A percentile compares a stretch with the other conserved stretches of the same genome.
phyloP scores from a whole-genome alignment of 2,888 invertebrate genomes.

The Acrobasis repandana region DNA sequence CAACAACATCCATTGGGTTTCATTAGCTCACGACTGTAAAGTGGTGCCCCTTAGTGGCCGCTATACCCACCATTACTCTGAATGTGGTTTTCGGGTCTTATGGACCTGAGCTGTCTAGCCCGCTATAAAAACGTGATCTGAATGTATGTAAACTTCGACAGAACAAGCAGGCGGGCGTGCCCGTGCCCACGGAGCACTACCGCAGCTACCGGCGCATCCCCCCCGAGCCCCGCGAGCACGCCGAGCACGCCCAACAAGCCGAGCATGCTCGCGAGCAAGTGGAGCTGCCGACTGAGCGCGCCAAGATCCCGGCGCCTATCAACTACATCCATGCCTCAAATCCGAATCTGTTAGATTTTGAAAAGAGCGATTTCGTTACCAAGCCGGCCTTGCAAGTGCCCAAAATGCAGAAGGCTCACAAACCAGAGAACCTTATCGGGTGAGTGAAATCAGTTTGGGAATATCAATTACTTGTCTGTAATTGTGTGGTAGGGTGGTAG shows the following conservation, averaged over 20 bases:
- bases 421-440: conserved; percentile 75
- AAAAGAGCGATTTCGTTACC: conserved; percentile 70
- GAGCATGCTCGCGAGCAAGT: conserved; percentile 22
- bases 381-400: conserved; percentile 54
- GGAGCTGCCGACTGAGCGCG: conserved; percentile 31
- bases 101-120: too few species aligned
- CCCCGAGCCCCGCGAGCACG: conserved; percentile 32
- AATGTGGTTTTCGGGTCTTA: too few species aligned
- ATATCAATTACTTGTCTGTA: too few species aligned
- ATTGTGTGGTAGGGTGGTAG: too few species aligned
- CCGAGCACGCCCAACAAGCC: conserved; percentile 26
- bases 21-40: too few species aligned
- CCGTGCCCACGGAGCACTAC: conserved; percentile 91
- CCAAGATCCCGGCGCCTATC: conserved; percentile 73
- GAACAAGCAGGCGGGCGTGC: conserved; percentile 73
- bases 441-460: not conserved
- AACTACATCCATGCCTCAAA: conserved; percentile 88
- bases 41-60: too few species aligned
- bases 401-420: conserved; percentile 44
- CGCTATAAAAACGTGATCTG: too few species aligned
- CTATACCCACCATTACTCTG: too few species aligned
- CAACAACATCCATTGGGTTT: too few species aligned
- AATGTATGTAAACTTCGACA: conserved; percentile 26
- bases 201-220: conserved; percentile 86
- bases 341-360: conserved; percentile 86